phyloP scores from a whole-genome alignment of 2,113 vertebrate genomes.

The Pollimyrus isidori region DNA sequence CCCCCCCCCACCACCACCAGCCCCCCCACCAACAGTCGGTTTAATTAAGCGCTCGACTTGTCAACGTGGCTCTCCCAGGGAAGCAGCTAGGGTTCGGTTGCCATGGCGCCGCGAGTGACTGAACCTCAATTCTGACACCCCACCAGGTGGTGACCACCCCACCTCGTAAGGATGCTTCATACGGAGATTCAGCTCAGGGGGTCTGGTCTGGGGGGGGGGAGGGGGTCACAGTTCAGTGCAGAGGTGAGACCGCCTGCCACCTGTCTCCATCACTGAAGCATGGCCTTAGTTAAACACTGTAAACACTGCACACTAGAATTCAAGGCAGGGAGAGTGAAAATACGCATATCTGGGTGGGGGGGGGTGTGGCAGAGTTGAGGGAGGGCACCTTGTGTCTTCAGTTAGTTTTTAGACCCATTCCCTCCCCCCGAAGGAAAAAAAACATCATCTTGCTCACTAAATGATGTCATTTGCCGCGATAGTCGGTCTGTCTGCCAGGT shows the following conservation, averaged over 20 bases:
- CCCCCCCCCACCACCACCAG: too few relatives aligned
- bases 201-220: too few relatives aligned
- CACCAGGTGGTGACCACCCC: not conserved
- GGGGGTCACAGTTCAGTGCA: not conserved
- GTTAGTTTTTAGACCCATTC: not conserved
- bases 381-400: not conserved
- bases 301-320: too few relatives aligned
- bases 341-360: not conserved
- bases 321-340: not conserved
- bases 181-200: not conserved
- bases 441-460: not conserved
- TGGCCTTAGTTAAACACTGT: not conserved
- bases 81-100: conserved; percentile 4
- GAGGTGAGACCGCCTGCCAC: not conserved
- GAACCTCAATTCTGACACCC: conserved; percentile 5
- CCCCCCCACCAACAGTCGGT: not conserved
- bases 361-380: not conserved
- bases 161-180: not conserved
- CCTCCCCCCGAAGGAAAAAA: not conserved
- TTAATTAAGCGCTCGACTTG: conserved; percentile 26
- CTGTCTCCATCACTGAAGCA: not conserved
- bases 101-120: not conserved
- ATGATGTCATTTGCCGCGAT: not conserved
- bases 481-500: not conserved
- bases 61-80: conserved; percentile 5